These are phyloP conservation scores for Catajapyx aquilonaris DNA, from an alignment of 1,140 invertebrate genomes.

Conservation along the genomic window DNA sequence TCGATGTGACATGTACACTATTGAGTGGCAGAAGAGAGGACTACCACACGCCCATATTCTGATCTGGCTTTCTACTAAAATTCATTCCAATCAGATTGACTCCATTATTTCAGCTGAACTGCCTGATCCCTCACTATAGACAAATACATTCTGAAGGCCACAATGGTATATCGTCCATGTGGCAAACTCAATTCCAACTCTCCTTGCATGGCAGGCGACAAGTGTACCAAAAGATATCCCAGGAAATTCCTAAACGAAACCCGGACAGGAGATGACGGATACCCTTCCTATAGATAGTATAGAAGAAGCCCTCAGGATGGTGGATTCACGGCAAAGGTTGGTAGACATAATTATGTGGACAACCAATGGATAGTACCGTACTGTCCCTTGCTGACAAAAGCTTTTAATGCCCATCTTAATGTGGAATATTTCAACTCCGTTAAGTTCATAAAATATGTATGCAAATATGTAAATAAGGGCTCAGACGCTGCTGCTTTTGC, in stretches of 20 bases:
- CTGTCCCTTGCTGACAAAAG: slow-evolving; percentile 15
- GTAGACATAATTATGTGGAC: slow-evolving; percentile 14
- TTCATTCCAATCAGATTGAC: slow-evolving; percentile 22
- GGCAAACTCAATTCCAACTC: slow-evolving; percentile 21
- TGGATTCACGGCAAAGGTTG: slow-evolving; percentile 8
- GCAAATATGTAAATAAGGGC: slow-evolving; percentile 23
- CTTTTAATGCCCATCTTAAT: slow-evolving; percentile 19
- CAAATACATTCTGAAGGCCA: slow-evolving; percentile 20
- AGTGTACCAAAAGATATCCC: slow-evolving; percentile 23
- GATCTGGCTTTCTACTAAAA: slow-evolving; percentile 20
- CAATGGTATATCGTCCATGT: slow-evolving; percentile 32
- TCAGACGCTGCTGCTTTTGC: slow-evolving; percentile 12
- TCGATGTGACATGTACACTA: slow-evolving; percentile 20
- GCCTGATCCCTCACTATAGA: slow-evolving; percentile 22
- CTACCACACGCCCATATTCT: slow-evolving; percentile 27
- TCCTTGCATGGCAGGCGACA: slow-evolving; percentile 25
- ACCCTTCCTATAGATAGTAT: slow-evolving; percentile 18
- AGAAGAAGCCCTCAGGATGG: slow-evolving; percentile 10
- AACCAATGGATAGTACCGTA: slow-evolving; percentile 22
- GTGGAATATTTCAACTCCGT: slow-evolving; percentile 19
- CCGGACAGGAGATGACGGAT: slow-evolving; percentile 17
- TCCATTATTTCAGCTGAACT: slow-evolving; percentile 28
- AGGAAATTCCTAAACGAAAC: slow-evolving; percentile 16
- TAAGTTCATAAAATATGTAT: slow-evolving; percentile 20
- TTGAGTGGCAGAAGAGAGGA: slow-evolving; percentile 27